Base-by-base conservation (phyloP, 2,888 invertebrate genomes). In the Carabus problematicus region DNA sequence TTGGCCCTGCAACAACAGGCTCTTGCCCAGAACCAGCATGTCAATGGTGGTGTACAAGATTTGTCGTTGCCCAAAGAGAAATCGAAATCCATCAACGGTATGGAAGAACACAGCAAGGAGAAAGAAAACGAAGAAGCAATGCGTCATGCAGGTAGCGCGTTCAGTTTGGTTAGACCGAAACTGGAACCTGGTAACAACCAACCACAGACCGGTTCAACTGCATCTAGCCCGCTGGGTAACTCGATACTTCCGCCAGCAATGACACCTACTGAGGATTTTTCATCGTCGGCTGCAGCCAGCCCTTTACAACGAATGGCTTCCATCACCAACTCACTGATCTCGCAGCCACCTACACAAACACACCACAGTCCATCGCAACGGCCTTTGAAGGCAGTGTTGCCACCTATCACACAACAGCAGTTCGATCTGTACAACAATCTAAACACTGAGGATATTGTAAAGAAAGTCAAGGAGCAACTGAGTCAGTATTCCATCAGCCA, bases 401-500 rank as follows among this genome's bases (percentile, higher is more conserved):
- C 98, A 49, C 98, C 98, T 1, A 97, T 99, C 74, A 98, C 98
- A 0, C 98, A 98, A 80, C 97, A 98, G 78, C 98, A 99, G 80
- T 98, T 98, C 82, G 98, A 99, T 83, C 91, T 95, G 84, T 98
- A 97, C 85, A 95, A 97, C 80, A 95, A 95, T 81, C 87, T 99
- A 73, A 98, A 98, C 82, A 99, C 99, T 0, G 98, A 99, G 84
- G 98, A 98, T 74, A 95, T 99, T 75, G 99, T 99, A 64, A 92
- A 96, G 77, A 93, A 95, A 83, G 95, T 96, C 18, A 96, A 96
- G 82, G 96, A 97, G 83, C 95, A 95, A 76, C 84, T 96, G 66
- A 95, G 95, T 76, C 96, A 96, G 82, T 97, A 95, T 82, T 95
- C 95, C 73, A 96, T 99, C 79, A 98, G 98, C 77, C 99, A 99